Evolutionary conservation across 1,140 invertebrate species (phyloP).

Genomic region (Diorhabda carinulata): DNA sequence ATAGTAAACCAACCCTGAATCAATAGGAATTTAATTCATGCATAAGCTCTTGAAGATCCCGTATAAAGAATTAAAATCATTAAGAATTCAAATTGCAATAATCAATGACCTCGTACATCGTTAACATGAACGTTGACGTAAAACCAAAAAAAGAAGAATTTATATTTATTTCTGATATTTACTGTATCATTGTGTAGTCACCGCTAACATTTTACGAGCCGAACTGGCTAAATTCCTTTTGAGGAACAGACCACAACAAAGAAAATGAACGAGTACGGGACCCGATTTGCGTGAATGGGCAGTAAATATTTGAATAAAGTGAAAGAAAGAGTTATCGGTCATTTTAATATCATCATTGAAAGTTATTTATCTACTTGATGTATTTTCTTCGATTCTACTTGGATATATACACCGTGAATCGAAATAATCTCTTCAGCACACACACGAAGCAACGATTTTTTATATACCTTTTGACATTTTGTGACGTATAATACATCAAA

Average conservation of each 20-base stretch:
- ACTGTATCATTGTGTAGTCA: background rate
- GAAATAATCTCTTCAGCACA: no score
- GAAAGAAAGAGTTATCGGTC: background rate
- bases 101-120: background rate
- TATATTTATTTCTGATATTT: slow-evolving; percentile 1
- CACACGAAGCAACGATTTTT: no score
- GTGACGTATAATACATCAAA: no score
- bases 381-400: no score
- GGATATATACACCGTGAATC: no score
- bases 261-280: background rate
- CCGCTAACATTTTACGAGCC: background rate
- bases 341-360: background rate
- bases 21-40: no score
- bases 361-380: background rate
- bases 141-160: background rate
- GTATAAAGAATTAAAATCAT: no score
- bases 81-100: background rate
- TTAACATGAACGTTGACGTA: background rate
- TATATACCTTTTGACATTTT: no score
- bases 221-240: background rate
- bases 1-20: no score
- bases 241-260: background rate
- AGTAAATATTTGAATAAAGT: background rate
- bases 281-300: background rate
- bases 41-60: no score